Evolutionary conservation across 2,113 vertebrate species (phyloP).

Genomic region (Eurystomus gularis): DNA sequence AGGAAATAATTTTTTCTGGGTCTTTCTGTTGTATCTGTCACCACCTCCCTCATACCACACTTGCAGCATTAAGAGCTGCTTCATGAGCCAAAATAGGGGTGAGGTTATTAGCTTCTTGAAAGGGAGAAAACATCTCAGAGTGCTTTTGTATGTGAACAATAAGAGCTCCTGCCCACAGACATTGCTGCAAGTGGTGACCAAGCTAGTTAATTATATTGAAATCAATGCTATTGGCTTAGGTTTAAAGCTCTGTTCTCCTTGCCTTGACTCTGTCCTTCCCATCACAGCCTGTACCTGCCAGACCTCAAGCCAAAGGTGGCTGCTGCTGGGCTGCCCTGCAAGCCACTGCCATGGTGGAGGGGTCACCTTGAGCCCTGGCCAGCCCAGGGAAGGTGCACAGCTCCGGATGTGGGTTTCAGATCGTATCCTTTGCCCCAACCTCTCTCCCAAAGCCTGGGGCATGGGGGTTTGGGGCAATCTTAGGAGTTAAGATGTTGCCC

Average conservation of each 20-base stretch:
- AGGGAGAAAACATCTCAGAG: neutral
- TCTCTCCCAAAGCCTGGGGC: neutral
- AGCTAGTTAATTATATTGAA: neutral
- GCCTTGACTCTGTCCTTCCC: neutral
- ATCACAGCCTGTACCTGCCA: neutral
- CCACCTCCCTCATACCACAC: neutral
- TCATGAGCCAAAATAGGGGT: neutral
- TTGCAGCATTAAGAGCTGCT: neutral
- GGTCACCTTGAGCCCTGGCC: neutral
- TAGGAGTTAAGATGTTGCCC: neutral
- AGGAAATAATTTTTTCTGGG: neutral
- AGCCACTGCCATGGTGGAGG: rapidly evolving
- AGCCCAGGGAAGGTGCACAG: neutral
- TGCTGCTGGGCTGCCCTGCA: no score
- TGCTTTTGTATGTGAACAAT: neutral
- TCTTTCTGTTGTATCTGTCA: neutral
- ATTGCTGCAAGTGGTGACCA: neutral
- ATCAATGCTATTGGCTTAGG: neutral
- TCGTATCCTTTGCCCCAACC: neutral
- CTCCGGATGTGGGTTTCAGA: rapidly evolving
- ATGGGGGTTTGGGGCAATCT: neutral
- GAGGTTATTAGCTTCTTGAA: neutral
- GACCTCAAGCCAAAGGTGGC: rapidly evolving
- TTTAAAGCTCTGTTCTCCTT: neutral
- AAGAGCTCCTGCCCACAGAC: neutral